Conservation (phyloP, 2,113 vertebrate species). For the Myotis brandtii region DNA sequence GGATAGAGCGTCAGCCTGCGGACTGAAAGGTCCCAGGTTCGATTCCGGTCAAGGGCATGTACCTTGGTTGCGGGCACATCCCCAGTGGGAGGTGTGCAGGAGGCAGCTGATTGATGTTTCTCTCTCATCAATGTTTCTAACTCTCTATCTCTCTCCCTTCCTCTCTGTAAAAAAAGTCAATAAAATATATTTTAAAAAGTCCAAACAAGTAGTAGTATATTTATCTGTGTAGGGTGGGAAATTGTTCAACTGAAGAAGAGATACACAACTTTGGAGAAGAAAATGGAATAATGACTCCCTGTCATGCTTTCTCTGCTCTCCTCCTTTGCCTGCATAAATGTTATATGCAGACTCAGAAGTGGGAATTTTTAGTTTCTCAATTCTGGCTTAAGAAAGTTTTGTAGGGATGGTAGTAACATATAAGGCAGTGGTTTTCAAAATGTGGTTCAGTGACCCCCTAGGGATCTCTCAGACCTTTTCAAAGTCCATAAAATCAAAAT, state of each 20-base stretch:
- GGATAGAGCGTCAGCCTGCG: too few species aligned
- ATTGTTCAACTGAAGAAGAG: not conserved
- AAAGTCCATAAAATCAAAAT: not conserved
- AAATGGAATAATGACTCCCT: not conserved
- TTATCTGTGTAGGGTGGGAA: not conserved
- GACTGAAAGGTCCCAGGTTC: too few species aligned
- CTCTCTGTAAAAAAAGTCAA: too few species aligned
- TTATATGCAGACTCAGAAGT: not conserved
- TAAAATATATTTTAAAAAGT: not conserved
- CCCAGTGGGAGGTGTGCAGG: too few species aligned
- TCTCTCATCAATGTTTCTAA: too few species aligned
- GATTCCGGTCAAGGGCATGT: too few species aligned
- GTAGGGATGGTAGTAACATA: not conserved
- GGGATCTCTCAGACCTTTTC: not conserved
- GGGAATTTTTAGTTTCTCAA: not conserved
- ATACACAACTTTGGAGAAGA: not conserved
- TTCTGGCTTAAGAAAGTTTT: not conserved
- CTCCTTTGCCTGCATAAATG: not conserved
- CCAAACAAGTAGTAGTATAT: not conserved
- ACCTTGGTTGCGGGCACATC: too few species aligned
- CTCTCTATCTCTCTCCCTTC: too few species aligned
- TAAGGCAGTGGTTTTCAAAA: not conserved
- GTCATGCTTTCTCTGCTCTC: not conserved
- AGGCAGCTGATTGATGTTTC: too few species aligned
- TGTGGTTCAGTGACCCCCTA: not conserved